Percentiles rank a stretch among this genome's conserved stretches.
phyloP scores from a whole-genome alignment of 2,888 invertebrate genomes.

The Caenorhabditis sp. region DNA sequence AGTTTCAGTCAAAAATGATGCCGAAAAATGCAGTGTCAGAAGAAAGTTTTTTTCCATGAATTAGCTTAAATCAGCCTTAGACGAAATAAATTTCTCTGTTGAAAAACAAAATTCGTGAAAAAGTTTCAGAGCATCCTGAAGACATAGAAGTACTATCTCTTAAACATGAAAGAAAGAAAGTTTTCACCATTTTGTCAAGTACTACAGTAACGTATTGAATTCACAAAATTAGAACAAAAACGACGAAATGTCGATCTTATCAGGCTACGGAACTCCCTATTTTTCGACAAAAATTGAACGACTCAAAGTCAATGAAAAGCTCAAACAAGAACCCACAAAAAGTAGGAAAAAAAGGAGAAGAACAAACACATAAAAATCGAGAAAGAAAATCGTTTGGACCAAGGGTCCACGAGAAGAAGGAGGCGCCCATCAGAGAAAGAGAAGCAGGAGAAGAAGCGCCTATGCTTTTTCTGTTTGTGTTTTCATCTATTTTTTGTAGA shows the following conservation, averaged over 20 bases:
- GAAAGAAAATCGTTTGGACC: background rate
- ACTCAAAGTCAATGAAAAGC: background rate
- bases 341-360: background rate
- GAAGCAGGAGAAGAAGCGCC: background rate
- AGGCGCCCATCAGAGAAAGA: background rate
- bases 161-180: too few relatives aligned
- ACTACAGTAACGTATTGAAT: too few relatives aligned
- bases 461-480: background rate
- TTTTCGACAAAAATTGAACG: background rate
- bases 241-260: too few relatives aligned
- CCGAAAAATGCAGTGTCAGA: too few relatives aligned
- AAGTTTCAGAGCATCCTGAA: too few relatives aligned
- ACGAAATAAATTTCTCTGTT: too few relatives aligned
- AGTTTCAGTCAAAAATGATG: background rate
- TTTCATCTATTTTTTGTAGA: background rate
- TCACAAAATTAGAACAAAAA: too few relatives aligned
- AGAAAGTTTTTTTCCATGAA: too few relatives aligned
- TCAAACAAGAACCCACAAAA: background rate
- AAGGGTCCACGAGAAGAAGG: background rate
- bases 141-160: too few relatives aligned
- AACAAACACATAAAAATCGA: background rate
- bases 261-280: background rate
- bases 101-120: too few relatives aligned
- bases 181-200: too few relatives aligned
- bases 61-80: too few relatives aligned